Evolutionary conservation across 2,888 invertebrate genomes (phyloP), one percentile per base, ranked within the genome.

Genomic region (Pseudococcus jackbeardsleyi): DNA sequence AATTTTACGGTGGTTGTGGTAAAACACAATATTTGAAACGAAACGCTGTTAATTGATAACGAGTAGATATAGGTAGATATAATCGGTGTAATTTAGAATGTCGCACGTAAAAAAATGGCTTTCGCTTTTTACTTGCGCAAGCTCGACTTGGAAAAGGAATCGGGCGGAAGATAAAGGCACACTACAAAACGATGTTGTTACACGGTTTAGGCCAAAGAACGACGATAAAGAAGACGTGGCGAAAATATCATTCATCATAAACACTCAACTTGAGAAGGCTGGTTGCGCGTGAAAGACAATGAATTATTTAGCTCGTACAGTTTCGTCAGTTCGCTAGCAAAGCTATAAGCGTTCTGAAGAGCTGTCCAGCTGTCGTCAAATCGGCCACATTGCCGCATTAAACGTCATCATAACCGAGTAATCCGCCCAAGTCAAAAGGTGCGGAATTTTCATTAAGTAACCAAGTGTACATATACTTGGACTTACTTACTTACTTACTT

Each of bases 211-310:
- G 22, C 64, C 9, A 0, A 64, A 64, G 7, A 1, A 1, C 15
- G 12, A 11, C 12, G 54, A 54, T 15, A 17, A 54, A 54, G 17
- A 19, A 59, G 59, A 59, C 7, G 68, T 33, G 33, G 68, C 68
- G 68, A 79, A 79, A 42, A 79, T n/a, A 79, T 79, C 79, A 79
- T 79, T 79, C 42, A 79, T 79, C 79, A 72, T 72, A 72, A 79
- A 79, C 79, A 79, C 79, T 79, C 12, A 33, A 33, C 26, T 33
- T 33, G 79, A 79, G 79, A 79, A 42, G 79, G 42, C 79, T 79
- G n/a, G 79, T 42, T 79, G 11, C n/a, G n/a, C 42, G 79, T 42
- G 19, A 42, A 79, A 79, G 79, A 79, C 79, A 79, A 79, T 79
- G 79, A 79, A 79, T 79, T 79, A 79, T 79, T 79, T 79, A 79